These are phyloP conservation scores for Tiphia femorata DNA, from an alignment of 2,888 invertebrate species.

Conservation along the genomic window DNA sequence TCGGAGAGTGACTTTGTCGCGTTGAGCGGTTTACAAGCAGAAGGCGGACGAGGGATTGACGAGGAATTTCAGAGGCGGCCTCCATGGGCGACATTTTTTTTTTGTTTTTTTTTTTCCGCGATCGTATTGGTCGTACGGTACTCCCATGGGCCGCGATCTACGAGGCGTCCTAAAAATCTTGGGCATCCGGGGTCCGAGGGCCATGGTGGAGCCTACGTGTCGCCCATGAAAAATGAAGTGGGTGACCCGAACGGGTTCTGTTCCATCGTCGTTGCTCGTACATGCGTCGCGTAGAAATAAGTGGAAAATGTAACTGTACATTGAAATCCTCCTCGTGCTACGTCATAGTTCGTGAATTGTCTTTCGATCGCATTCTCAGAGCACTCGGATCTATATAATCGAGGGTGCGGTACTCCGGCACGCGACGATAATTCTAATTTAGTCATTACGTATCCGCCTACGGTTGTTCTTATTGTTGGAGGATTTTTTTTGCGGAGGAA, in stretches of 20 bases:
- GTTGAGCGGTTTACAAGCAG: too few species aligned
- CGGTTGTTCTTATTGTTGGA: too few species aligned
- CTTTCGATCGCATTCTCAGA: not conserved
- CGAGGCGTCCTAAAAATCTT: slow-evolving; percentile 26
- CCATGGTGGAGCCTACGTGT: slow-evolving; percentile 58
- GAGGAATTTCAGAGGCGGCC: too few species aligned
- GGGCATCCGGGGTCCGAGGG: slow-evolving; percentile 12
- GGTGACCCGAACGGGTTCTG: slow-evolving; percentile 41
- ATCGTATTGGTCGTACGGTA: slow-evolving; percentile 26
- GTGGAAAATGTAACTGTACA: slow-evolving; percentile 55
- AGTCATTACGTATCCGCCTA: too few species aligned
- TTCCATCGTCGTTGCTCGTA: slow-evolving; percentile 26
- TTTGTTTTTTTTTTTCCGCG: too few species aligned
- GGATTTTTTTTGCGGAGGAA: too few species aligned
- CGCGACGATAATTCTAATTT: too few species aligned
- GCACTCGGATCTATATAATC: too few species aligned
- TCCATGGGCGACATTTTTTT: too few species aligned
- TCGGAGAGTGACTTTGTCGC: too few species aligned
- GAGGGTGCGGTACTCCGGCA: too few species aligned
- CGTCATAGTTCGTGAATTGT: slow-evolving; percentile 25
- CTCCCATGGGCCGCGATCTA: slow-evolving; percentile 20
- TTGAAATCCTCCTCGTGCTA: slow-evolving; percentile 28
- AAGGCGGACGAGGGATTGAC: too few species aligned
- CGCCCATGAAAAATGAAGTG: slow-evolving; percentile 57
- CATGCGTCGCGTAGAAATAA: slow-evolving; percentile 50